Percentiles rank a stretch among this genome's conserved stretches.
These are phyloP conservation scores for Apomyelois bistriatella DNA, from an alignment of 2,888 invertebrate species.

Conservation along the genomic window DNA sequence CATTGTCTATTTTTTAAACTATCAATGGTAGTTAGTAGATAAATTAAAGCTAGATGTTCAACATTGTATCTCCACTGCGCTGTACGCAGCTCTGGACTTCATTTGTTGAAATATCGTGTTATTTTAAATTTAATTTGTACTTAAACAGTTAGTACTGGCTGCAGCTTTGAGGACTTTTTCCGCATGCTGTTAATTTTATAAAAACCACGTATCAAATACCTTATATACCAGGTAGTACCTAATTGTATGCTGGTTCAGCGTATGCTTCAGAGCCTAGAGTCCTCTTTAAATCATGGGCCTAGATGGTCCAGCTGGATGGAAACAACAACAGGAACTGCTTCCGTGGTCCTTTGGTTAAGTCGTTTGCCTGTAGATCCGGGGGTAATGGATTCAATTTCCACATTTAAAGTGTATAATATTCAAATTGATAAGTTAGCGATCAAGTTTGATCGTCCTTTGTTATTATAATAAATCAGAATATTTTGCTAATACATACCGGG, in stretches of 20 bases:
- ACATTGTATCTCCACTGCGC: slow-evolving; percentile 2
- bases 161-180: neutral
- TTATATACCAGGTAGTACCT: no score
- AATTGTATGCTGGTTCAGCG: no score
- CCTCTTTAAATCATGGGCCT: no score
- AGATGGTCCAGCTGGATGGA: no score
- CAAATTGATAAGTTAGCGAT: neutral
- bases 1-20: neutral
- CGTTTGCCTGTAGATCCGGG: no score
- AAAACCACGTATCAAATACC: no score
- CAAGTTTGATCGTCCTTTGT: neutral
- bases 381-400: no score
- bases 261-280: no score
- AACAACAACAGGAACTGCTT: no score
- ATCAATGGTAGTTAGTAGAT: neutral
- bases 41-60: slow-evolving; percentile 7
- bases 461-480: slow-evolving; percentile 3
- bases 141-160: neutral
- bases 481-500: slow-evolving; percentile 30
- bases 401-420: no score
- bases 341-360: no score
- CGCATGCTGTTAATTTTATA: neutral
- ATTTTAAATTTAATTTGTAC: neutral
- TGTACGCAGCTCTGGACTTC: neutral
- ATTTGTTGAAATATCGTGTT: slow-evolving; percentile 2